Evolutionary conservation across 2,888 invertebrate genomes (phyloP).

Genomic region (Apotomis turbidana): DNA sequence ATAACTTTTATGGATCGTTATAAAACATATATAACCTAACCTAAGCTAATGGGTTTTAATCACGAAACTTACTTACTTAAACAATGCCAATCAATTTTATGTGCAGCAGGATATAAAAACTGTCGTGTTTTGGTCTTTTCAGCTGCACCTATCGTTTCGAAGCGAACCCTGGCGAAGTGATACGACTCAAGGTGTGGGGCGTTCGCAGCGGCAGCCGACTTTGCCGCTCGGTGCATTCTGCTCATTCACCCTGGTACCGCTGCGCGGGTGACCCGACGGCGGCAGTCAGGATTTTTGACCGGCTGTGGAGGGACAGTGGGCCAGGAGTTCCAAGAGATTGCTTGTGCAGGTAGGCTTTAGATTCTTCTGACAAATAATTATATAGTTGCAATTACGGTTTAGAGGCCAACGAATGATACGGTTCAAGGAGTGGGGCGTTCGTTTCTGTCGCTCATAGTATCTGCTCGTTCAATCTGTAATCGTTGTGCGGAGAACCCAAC

Average conservation of each 20-base stretch:
- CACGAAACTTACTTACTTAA: too few species aligned
- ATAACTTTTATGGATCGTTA: too few species aligned
- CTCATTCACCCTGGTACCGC: slow-evolving; percentile 87
- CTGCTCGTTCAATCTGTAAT: too few species aligned
- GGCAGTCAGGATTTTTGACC: slow-evolving; percentile 89
- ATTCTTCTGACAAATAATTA: not conserved
- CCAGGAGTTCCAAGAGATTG: slow-evolving; percentile 91
- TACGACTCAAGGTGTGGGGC: slow-evolving; percentile 89
- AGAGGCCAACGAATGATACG: too few species aligned
- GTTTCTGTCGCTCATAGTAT: too few species aligned
- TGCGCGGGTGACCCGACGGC: slow-evolving; percentile 89
- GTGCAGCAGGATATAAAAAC: too few species aligned
- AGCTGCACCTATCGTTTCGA: slow-evolving; percentile 95
- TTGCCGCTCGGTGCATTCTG: slow-evolving; percentile 84
- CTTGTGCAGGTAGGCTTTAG: slow-evolving; percentile 85
- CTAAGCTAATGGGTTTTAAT: too few species aligned
- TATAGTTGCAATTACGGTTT: not conserved
- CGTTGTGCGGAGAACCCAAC: too few species aligned
- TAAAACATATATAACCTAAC: too few species aligned
- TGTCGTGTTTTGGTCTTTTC: slow-evolving; percentile 51
- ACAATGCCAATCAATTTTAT: too few species aligned
- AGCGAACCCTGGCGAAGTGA: slow-evolving; percentile 91
- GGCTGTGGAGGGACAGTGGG: slow-evolving; percentile 85
- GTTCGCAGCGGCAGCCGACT: slow-evolving; percentile 86
- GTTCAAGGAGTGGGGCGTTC: too few species aligned